These are phyloP conservation scores for Threskiornis aethiopicus DNA, from an alignment of 2,797 vertebrate genomes.

Conservation along the genomic window DNA sequence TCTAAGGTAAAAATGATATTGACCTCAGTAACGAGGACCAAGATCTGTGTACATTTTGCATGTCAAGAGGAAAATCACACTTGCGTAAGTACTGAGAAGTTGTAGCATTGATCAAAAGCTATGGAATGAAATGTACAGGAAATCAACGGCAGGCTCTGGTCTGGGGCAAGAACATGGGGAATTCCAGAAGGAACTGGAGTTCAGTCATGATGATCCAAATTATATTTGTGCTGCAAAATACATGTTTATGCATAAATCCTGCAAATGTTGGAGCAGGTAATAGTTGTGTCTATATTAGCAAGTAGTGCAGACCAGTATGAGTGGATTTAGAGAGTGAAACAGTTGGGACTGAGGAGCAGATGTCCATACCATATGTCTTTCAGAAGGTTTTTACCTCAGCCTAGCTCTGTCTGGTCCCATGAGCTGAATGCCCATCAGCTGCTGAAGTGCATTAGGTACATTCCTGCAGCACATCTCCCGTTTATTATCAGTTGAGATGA, in stretches of 20 bases:
- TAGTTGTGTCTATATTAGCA: background rate
- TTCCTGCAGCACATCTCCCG: background rate
- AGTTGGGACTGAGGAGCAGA: background rate
- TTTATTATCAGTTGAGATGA: background rate
- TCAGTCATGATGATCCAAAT: background rate
- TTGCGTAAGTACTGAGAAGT: background rate
- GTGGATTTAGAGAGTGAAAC: background rate
- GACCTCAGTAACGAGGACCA: background rate
- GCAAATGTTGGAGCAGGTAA: background rate
- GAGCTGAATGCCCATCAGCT: background rate
- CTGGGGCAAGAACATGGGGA: background rate
- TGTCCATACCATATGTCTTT: background rate
- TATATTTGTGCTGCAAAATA: background rate
- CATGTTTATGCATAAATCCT: background rate
- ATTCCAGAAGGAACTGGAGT: background rate
- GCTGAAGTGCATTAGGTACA: background rate
- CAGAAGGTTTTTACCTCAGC: background rate
- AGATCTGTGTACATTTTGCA: background rate
- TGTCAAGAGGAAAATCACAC: background rate
- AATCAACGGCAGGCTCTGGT: background rate
- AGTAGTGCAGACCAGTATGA: background rate
- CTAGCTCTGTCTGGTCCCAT: background rate
- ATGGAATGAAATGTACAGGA: background rate
- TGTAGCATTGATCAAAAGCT: background rate
- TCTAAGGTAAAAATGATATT: background rate